Evolutionary conservation across 1,140 invertebrate species (phyloP).

Genomic region (Ptiloglossa arizonensis): DNA sequence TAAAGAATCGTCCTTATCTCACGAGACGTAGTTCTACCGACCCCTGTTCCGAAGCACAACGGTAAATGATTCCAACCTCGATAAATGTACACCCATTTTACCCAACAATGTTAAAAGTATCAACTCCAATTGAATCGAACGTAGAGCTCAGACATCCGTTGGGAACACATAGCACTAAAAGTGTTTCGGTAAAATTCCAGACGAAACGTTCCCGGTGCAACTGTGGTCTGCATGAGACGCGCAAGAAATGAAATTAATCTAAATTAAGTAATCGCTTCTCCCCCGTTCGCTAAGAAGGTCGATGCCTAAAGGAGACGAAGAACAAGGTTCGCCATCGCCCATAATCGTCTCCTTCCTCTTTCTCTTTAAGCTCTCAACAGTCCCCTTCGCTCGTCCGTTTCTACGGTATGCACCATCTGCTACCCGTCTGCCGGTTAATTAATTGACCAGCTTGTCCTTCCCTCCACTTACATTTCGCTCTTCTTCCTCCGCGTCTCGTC

Average conservation of each 20-base stretch:
- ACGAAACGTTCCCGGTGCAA: too few relatives aligned
- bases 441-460: conserved; percentile 60
- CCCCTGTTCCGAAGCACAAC: too few relatives aligned
- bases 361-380: background rate
- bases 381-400: background rate
- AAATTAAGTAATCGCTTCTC: conserved; percentile 57
- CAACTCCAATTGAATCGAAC: background rate
- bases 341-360: background rate
- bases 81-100: too few relatives aligned
- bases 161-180: too few relatives aligned
- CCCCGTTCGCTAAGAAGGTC: conserved; percentile 25
- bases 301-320: conserved; percentile 11
- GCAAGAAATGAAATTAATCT: conserved; percentile 57
- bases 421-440: conserved; percentile 57
- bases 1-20: too few relatives aligned
- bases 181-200: conserved; percentile 2
- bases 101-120: too few relatives aligned
- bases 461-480: conserved; percentile 49
- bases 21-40: too few relatives aligned
- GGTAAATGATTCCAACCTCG: too few relatives aligned
- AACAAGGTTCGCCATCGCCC: background rate
- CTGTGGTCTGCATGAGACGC: conserved; percentile 27
- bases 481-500: conserved; percentile 13
- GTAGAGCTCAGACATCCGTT: too few relatives aligned
- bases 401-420: conserved; percentile 58